phyloP scores from a whole-genome alignment of 2,113 vertebrate genomes.

The Cromileptes altivelis region DNA sequence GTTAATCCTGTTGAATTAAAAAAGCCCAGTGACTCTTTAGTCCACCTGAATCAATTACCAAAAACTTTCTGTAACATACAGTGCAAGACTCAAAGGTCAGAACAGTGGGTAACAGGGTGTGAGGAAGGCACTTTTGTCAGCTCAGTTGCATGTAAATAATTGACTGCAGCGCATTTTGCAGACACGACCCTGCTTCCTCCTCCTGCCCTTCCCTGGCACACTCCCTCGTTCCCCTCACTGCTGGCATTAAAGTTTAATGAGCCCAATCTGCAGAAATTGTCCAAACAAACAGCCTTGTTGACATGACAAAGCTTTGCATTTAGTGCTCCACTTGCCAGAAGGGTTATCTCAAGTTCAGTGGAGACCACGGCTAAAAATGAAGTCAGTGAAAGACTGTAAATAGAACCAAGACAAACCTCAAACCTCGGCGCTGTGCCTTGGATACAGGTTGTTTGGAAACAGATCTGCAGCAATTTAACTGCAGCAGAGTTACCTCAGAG shows the following conservation, averaged over 20 bases:
- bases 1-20: background rate
- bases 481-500: conserved; percentile 26
- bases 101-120: conserved; percentile 19
- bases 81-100: conserved; percentile 17
- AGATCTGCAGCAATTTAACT: conserved; percentile 31
- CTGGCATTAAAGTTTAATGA: conserved; percentile 74
- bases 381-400: conserved; percentile 51
- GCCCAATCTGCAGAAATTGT: conserved; percentile 58
- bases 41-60: conserved; percentile 12
- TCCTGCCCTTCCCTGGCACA: conserved; percentile 23
- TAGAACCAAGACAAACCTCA: conserved; percentile 45
- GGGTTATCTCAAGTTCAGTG: conserved; percentile 65
- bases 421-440: conserved; percentile 10
- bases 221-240: conserved; percentile 41
- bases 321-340: conserved; percentile 39
- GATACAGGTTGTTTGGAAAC: conserved; percentile 50
- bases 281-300: conserved; percentile 72
- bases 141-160: conserved; percentile 37
- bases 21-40: background rate
- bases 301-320: conserved; percentile 74
- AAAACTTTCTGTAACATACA: background rate
- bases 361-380: conserved; percentile 44
- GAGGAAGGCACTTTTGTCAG: background rate
- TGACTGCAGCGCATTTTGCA: conserved; percentile 27
- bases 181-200: conserved; percentile 20